Percentiles rank a stretch among this genome's conserved stretches.
Evolutionary conservation across 2,797 vertebrate species (phyloP).

Genomic region (Clarias platycephalus): DNA sequence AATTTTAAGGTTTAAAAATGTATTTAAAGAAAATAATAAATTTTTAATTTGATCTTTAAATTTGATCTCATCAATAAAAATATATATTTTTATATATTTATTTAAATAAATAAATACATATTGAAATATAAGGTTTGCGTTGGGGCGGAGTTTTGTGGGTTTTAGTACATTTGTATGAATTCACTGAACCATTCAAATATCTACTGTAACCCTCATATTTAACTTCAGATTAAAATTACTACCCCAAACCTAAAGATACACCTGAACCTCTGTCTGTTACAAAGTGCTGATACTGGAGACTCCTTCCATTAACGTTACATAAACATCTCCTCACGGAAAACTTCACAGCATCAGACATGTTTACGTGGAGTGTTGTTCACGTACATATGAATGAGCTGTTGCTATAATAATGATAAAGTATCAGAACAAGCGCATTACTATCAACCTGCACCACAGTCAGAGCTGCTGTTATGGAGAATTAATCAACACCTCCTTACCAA

Average conservation of each 20-base stretch:
- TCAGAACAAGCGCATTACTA: background rate
- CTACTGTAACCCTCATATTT: background rate
- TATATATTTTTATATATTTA: background rate
- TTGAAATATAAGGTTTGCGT: background rate
- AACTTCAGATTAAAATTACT: background rate
- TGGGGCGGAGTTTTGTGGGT: background rate
- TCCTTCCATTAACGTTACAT: background rate
- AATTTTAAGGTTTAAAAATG: background rate
- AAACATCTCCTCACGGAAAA: background rate
- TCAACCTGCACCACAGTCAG: background rate
- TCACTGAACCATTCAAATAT: background rate
- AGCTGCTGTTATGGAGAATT: background rate
- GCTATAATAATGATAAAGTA: background rate
- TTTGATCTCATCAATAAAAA: background rate
- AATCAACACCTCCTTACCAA: background rate
- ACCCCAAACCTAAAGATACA: background rate
- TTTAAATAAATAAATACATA: background rate
- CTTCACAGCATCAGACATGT: background rate
- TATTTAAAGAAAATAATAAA: background rate
- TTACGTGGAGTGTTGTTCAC: background rate
- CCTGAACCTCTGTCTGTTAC: background rate
- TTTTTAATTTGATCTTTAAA: background rate
- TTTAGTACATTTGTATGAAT: background rate
- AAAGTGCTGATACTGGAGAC: background rate
- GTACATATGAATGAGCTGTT: background rate